Base-by-base conservation (phyloP, 2,888 invertebrate genomes). In the Panzeria rudis region DNA sequence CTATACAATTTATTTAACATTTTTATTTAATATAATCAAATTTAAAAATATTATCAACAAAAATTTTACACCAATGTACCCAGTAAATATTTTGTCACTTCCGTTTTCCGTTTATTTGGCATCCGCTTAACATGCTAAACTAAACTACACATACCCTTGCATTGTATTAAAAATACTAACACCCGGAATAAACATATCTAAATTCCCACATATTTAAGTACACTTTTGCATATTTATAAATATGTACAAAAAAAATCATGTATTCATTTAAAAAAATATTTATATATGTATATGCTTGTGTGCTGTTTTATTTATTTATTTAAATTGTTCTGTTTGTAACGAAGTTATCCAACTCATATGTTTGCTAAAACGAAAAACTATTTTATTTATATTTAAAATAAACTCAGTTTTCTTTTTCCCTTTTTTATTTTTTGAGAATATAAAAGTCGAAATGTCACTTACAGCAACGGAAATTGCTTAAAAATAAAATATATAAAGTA, bases 381-480 rank as follows among this genome's bases (percentile, higher is more conserved):
- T 80, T 80, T 72, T 56, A 9, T 68, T 41, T 44, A 11, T 17
- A n/a, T 61, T 59, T 11, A 15, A 35, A 68, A 38, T 61, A 44
- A n/a, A 25, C 8, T n/a, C 4, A 35, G 23, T 72, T n/a, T 62
- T 73, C 38, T 23, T 54, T 29, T 66, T 38, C 23, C n/a, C 3
- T 29, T 6, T 11, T 47, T n/a, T 11, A 44, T 75, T 32, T 61
- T 52, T 56, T 76, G 15, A 56, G 29, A 64, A 77, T 56, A 82
- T 82, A 77, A 82, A 82, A 82, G 83, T 86, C 69, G 69, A 84
- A 81, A 84, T 86, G 86, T 84, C 86, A 86, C 81, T 84, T 83
- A 73, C 87, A 87, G 86, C 79, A 72, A 82, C 84, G 86, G 87
- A 87, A 86, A 87, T 87, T 84, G 81, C 84, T 84, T 80, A 75